Evolutionary conservation across 2,113 vertebrate species (phyloP), one percentile per base, ranked within the genome.

Genomic region (Oncorhynchus nerka): DNA sequence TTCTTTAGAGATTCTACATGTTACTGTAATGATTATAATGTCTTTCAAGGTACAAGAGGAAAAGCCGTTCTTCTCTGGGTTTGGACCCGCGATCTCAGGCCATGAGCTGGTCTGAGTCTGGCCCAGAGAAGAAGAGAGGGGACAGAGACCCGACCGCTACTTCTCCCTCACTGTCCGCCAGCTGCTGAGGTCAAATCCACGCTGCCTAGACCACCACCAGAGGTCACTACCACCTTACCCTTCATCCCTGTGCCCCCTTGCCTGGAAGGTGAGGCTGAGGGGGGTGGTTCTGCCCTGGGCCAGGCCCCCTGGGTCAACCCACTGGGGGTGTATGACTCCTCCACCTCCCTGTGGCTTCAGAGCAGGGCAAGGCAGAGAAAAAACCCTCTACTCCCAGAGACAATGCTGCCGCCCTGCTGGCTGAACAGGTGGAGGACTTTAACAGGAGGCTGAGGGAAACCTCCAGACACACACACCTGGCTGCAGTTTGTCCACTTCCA

Each of bases 401-500:
- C 22, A 80, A 78, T 0, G 32, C 75, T 4, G 0, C 22, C 19
- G 12, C n/a, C 5, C 61, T 67, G 24, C 75, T 94, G n/a, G 82
- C 85, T 69, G 70, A 90, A 48, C 96, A 87, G 86, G 95, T 97
- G 39, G 96, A 98, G 86, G 96, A 97, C 75, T 95, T 97, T 74
- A 99, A 99, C 91, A 90, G 91, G 88, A 94, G 86, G 64, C 91
- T 99, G 66, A 93, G 96, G 84, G 97, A 99, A 87, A 92, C 94
- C n/a, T 97, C 97, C 0, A 32, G 95, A 99, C 70, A 89, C 92
- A 4, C 85, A 94, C 70, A 89, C 95, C 0, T 99, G 98, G 97
- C 93, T 99, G 89, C 87, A 96, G 1, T 98, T 97, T 73, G 95
- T 98, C 79, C 90, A 83, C 75, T 98, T 97, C 85, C 98, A 99